phyloP scores from a whole-genome alignment of 1,140 invertebrate genomes.

The Drosophila sproati region DNA sequence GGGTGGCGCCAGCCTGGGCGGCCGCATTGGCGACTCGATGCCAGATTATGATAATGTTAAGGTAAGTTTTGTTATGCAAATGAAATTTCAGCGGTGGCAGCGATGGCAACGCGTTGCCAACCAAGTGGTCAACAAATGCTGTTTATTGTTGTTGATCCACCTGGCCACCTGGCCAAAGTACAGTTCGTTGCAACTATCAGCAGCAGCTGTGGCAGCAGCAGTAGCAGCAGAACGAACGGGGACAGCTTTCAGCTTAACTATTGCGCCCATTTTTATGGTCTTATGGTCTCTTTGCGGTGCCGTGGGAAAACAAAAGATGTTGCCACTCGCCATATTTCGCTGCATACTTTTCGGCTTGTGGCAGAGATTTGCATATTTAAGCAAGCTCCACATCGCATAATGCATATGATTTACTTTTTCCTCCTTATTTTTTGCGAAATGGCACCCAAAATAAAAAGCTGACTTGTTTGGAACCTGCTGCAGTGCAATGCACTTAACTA shows the following conservation, averaged over 20 bases:
- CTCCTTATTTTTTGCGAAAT: slow-evolving; percentile 22
- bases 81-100: slow-evolving; percentile 15
- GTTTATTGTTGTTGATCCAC: slow-evolving; percentile 22
- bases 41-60: slow-evolving; percentile 87
- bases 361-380: slow-evolving; percentile 71
- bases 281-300: slow-evolving; percentile 18
- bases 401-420: slow-evolving; percentile 45
- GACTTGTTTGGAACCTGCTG: slow-evolving; percentile 52
- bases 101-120: slow-evolving; percentile 11
- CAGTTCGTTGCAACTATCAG: not conserved
- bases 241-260: slow-evolving; percentile 41
- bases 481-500: slow-evolving; percentile 33
- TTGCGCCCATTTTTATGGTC: slow-evolving; percentile 47
- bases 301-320: slow-evolving; percentile 73
- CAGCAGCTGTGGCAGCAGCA: slow-evolving; percentile 6
- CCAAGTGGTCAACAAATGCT: slow-evolving; percentile 58
- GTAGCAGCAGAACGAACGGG: slow-evolving; percentile 1
- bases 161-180: slow-evolving; percentile 33
- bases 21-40: slow-evolving; percentile 83
- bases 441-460: slow-evolving; percentile 42
- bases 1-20: slow-evolving; percentile 64
- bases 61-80: slow-evolving; percentile 85
- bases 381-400: slow-evolving; percentile 42
- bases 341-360: slow-evolving; percentile 50
- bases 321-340: slow-evolving; percentile 57